Percentiles rank a stretch among this genome's conserved stretches.
Evolutionary conservation across 2,888 invertebrate species (phyloP).

Genomic region (Cephus spinipes): DNA sequence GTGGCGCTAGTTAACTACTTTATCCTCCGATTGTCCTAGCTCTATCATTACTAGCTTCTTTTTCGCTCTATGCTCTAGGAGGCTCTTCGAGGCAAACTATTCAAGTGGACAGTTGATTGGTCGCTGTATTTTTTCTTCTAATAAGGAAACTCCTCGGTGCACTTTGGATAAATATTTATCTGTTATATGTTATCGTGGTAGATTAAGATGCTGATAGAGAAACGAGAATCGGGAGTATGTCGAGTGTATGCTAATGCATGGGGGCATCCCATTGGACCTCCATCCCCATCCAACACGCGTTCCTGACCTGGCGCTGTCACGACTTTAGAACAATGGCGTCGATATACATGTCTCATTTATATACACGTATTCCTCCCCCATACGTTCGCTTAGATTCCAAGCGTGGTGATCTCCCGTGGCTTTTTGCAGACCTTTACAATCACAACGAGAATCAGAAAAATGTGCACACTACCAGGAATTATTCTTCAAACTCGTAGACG

Average conservation of each 20-base stretch:
- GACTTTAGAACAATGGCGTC: constrained; percentile 63
- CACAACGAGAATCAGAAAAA: neutral
- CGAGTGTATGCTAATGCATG: constrained; percentile 54
- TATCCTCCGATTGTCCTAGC: neutral
- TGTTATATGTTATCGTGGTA: constrained; percentile 45
- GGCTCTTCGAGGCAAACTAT: neutral
- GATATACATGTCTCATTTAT: constrained; percentile 63
- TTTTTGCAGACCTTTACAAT: neutral
- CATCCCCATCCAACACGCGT: constrained; percentile 55
- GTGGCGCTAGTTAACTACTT: neutral
- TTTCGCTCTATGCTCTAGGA: neutral
- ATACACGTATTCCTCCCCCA: constrained; percentile 51
- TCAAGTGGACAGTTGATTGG: neutral
- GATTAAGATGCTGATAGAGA: constrained; percentile 61
- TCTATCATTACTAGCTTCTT: neutral
- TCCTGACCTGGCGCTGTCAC: constrained; percentile 64
- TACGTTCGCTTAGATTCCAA: constrained; percentile 25
- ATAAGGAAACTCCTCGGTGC: neutral
- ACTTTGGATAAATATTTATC: neutral
- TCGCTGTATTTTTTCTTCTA: neutral
- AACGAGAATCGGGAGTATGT: constrained; percentile 38
- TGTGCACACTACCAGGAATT: neutral
- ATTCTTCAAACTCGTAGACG: neutral
- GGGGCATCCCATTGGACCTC: constrained; percentile 29
- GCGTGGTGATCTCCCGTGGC: neutral